Percentiles rank a stretch among this genome's conserved stretches.
phyloP scores from a whole-genome alignment of 2,888 invertebrate species.

The Pocota personata region DNA sequence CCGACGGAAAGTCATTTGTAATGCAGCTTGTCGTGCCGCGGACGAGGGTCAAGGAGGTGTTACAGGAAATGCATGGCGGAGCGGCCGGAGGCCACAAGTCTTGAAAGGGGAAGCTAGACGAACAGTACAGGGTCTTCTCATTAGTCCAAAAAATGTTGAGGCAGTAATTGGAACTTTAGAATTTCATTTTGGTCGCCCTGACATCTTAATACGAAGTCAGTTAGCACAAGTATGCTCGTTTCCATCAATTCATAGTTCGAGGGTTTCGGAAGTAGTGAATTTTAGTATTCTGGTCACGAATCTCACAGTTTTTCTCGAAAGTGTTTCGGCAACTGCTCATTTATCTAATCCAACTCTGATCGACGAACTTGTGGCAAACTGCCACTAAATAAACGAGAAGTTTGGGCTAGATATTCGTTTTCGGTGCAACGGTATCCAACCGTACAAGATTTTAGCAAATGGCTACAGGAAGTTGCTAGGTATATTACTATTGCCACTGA shows the following conservation, averaged over 20 bases:
- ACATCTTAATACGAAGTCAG: background rate
- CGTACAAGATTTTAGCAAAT: background rate
- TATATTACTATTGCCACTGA: background rate
- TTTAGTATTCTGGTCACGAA: conserved; percentile 54
- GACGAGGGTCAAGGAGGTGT: background rate
- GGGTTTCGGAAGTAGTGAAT: conserved; percentile 13
- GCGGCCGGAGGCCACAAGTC: too few relatives aligned
- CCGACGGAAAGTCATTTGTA: too few relatives aligned
- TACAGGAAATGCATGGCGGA: too few relatives aligned
- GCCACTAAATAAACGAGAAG: background rate
- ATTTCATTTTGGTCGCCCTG: background rate
- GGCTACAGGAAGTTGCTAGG: background rate
- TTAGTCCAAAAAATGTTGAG: background rate
- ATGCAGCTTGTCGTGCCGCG: background rate
- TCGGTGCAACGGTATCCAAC: background rate
- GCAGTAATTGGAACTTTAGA: background rate
- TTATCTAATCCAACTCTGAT: conserved; percentile 2
- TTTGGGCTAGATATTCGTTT: background rate
- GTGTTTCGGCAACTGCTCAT: conserved; percentile 8
- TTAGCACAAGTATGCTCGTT: background rate
- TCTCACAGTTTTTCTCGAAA: conserved; percentile 50
- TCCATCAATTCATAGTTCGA: background rate
- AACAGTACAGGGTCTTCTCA: background rate
- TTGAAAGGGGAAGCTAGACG: background rate
- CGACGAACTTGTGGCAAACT: background rate